These are phyloP conservation scores for Vespertilio murinus DNA, from an alignment of 2,797 vertebrate genomes.

Conservation along the genomic window DNA sequence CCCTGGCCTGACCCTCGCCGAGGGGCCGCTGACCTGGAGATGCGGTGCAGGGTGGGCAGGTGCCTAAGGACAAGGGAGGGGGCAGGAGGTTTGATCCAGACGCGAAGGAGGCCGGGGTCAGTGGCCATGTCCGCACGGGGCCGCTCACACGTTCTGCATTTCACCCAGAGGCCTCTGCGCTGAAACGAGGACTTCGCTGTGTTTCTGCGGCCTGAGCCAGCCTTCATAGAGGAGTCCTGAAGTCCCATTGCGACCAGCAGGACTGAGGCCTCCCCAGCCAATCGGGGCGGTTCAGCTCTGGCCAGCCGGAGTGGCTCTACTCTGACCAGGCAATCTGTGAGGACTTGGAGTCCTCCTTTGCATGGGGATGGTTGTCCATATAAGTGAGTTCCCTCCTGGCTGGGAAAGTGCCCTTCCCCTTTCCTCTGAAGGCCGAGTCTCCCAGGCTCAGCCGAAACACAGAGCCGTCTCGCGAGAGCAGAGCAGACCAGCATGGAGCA, in stretches of 20 bases:
- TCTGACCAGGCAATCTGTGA: background rate
- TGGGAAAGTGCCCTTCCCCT: background rate
- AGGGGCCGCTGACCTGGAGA: too few species aligned
- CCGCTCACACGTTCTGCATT: background rate
- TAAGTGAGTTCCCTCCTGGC: background rate
- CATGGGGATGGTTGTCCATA: background rate
- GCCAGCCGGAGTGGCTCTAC: background rate
- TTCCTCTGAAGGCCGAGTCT: rapidly evolving
- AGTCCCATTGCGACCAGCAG: background rate
- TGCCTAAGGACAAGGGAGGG: too few species aligned
- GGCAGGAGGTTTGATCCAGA: too few species aligned
- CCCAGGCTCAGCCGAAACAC: background rate
- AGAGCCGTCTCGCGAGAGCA: background rate
- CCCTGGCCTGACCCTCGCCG: too few species aligned
- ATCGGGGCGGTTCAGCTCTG: background rate
- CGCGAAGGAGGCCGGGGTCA: too few species aligned
- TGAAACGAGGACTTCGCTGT: background rate
- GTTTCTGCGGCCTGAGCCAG: background rate
- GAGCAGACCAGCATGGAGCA: background rate
- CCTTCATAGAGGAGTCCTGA: too few species aligned
- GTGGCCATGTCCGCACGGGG: background rate
- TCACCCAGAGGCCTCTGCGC: background rate
- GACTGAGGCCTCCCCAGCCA: background rate
- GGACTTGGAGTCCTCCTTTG: background rate
- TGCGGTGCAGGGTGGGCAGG: too few species aligned